Evolutionary conservation across 1,140 invertebrate genomes (phyloP), one percentile per base, ranked within the genome.

Genomic region (Orius insidiosus): DNA sequence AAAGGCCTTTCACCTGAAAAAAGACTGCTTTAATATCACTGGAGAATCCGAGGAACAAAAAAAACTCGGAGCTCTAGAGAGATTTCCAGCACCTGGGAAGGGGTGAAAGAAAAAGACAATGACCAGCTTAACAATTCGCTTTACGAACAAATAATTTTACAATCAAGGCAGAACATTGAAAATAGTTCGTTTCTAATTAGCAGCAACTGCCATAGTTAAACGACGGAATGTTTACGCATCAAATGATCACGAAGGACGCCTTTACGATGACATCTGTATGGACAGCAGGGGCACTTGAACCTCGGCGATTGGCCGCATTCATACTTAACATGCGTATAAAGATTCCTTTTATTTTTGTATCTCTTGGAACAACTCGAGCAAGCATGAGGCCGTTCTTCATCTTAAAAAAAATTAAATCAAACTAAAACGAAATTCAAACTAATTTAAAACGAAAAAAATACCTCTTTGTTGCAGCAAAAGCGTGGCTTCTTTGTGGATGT

Each of bases 271-370:
- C 14, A 13, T 13, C n/a, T 3, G 16, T 40, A 40, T 3, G 69
- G 14, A 55, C 38, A 40, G 9, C 11, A 10, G 11, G 11, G 51
- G 36, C 46, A 52, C 30, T 52, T 47, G 37, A 49, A 46, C 31
- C 42, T 37, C n/a, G 42, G 46, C 32, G 49, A 33, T 16, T 46
- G 52, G 5, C 52, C 52, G 40, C 63, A 65, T 30, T 62, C 62
- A 34, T 60, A 60, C 14, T 59, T 56, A 37, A 59, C 49, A 49
- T 65, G 63, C 8, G 55, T 52, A 34, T 53, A 53, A 3, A 64
- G 52, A 24, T 54, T 59, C 14, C 60, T 58, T 31, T 60, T 62
- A 10, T 59, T 57, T 8, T 57, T 57, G 48, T 63, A 63, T 11
- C 9, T 11, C 30, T 30, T 18, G 2, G 16, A 18, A 16, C 41